These are phyloP conservation scores for Urophycis tenuis DNA, from an alignment of 2,797 vertebrate species.

Conservation along the genomic window DNA sequence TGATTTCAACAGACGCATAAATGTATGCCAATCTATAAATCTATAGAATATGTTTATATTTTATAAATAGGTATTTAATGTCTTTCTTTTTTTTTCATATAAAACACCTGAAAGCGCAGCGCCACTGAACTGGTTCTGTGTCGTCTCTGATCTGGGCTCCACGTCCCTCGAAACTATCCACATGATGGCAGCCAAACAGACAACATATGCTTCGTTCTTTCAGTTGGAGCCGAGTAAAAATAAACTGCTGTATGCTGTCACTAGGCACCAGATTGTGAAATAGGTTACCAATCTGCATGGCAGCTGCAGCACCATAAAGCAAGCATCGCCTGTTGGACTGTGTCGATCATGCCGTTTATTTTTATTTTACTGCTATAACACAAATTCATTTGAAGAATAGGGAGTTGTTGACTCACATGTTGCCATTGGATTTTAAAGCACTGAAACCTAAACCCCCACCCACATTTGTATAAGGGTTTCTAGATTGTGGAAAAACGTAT, in stretches of 20 bases:
- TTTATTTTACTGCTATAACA: not conserved
- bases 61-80: not conserved
- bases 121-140: conserved; percentile 43
- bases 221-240: conserved; percentile 71
- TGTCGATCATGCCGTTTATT: not conserved
- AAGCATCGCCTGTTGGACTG: conserved; percentile 39
- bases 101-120: no score
- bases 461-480: conserved; percentile 7
- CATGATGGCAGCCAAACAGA: conserved; percentile 69
- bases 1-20: not conserved
- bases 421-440: not conserved
- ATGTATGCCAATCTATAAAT: not conserved
- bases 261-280: conserved; percentile 76
- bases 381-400: not conserved
- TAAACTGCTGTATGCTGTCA: conserved; percentile 65
- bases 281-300: conserved; percentile 70
- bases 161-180: conserved; percentile 59
- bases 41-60: not conserved
- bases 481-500: conserved; percentile 20
- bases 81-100: conserved; percentile 22
- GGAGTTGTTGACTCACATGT: not conserved
- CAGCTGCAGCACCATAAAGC: conserved; percentile 51
- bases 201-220: conserved; percentile 72
- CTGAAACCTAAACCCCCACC: not conserved
- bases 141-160: conserved; percentile 61